phyloP scores from a whole-genome alignment of 2,888 invertebrate species.

The Plutella xylostella region DNA sequence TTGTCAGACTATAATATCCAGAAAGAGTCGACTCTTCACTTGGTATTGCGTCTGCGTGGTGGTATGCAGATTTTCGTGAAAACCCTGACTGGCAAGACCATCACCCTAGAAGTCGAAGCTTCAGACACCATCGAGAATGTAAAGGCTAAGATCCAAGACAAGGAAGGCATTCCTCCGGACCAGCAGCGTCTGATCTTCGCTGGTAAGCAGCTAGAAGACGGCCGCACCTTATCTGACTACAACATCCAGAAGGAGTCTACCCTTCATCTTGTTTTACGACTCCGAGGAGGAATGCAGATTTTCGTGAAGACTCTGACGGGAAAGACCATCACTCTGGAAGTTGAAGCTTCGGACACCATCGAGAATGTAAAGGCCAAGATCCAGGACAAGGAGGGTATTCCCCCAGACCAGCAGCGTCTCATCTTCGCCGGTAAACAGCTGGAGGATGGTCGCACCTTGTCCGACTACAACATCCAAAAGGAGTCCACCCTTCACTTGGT shows the following conservation, averaged over 20 bases:
- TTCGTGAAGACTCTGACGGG: conserved; percentile 4
- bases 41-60: conserved; percentile 12
- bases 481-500: conserved; percentile 12
- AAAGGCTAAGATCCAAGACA: conserved; percentile 14
- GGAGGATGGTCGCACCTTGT: conserved; percentile 11
- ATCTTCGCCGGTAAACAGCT: conserved; percentile 12
- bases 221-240: conserved; percentile 13
- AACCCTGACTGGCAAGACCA: conserved; percentile 13
- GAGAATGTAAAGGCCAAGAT: conserved; percentile 8
- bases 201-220: conserved; percentile 12
- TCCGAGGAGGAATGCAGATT: conserved; percentile 6
- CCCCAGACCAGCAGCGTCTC: conserved; percentile 5
- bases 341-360: conserved; percentile 2
- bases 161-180: conserved; percentile 13
- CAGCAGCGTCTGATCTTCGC: conserved; percentile 13
- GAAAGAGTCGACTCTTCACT: conserved; percentile 12
- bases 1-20: conserved; percentile 13
- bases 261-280: conserved; percentile 10
- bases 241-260: conserved; percentile 14
- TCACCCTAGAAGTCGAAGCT: conserved; percentile 12
- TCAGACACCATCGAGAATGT: conserved; percentile 13
- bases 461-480: conserved; percentile 13
- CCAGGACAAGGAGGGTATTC: conserved; percentile 5
- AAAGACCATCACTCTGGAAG: conserved; percentile 1
- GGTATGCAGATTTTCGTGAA: conserved; percentile 14